Conservation (phyloP, 2,888 invertebrate species). For the Drosophila birchii region DNA sequence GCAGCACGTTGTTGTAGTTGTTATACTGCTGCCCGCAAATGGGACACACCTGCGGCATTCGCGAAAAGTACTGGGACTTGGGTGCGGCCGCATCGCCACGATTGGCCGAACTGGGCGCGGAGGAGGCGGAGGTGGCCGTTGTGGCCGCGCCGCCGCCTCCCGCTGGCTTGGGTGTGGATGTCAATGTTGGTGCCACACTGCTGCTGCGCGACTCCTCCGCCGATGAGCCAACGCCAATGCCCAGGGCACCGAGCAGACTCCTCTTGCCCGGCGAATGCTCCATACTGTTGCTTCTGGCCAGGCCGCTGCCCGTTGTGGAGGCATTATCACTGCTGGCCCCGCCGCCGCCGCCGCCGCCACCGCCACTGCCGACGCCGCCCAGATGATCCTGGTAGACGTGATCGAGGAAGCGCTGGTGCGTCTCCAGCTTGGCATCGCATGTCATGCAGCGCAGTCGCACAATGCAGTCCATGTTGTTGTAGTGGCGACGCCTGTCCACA, state of each 20-base stretch:
- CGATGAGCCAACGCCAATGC: conserved; percentile 68
- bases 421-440: conserved; percentile 84
- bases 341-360: conserved; percentile 18
- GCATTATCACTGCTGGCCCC: conserved; percentile 30
- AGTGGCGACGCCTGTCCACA: conserved; percentile 83
- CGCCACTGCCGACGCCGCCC: conserved; percentile 65
- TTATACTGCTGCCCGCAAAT: conserved; percentile 85
- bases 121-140: conserved; percentile 2
- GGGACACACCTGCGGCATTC: conserved; percentile 84
- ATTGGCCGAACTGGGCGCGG: conserved; percentile 33
- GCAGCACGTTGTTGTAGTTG: conserved; percentile 84
- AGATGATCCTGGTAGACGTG: conserved; percentile 84
- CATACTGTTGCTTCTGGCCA: conserved; percentile 51
- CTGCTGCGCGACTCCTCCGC: conserved; percentile 79
- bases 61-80: conserved; percentile 83
- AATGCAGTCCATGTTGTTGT: conserved; percentile 85
- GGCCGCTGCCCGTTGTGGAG: conserved; percentile 41
- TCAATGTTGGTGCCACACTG: conserved; percentile 31
- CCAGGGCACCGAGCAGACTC: conserved; percentile 58
- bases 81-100: conserved; percentile 57
- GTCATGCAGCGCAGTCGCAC: conserved; percentile 84
- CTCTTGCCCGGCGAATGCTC: conserved; percentile 76
- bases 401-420: conserved; percentile 84
- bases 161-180: conserved; percentile 60
- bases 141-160: neutral